phyloP scores from a whole-genome alignment of 2,797 vertebrate species.

The Buphagus erythrorhynchus region DNA sequence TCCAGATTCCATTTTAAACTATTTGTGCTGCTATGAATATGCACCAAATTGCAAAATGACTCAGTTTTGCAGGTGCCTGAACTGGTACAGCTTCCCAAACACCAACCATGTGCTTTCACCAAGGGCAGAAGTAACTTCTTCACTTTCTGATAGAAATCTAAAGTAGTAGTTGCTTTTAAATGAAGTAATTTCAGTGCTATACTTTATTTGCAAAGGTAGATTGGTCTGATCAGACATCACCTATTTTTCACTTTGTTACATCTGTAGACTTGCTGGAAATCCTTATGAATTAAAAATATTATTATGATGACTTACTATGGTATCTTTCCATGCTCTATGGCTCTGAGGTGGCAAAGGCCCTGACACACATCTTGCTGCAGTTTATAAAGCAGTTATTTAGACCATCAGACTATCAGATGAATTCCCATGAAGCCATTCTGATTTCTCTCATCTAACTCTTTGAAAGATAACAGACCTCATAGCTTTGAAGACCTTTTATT shows the following conservation, averaged over 20 bases:
- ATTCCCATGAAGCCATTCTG: not conserved
- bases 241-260: not conserved
- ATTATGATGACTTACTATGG: not conserved
- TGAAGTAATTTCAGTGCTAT: not conserved
- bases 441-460: not conserved
- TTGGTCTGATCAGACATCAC: not conserved
- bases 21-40: not conserved
- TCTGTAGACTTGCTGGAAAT: not conserved
- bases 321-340: not conserved
- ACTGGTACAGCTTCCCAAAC: not conserved
- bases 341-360: not conserved
- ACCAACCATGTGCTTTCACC: not conserved
- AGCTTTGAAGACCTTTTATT: not conserved
- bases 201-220: not conserved
- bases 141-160: not conserved
- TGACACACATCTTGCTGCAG: not conserved
- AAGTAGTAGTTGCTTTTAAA: not conserved
- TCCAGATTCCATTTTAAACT: not conserved
- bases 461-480: not conserved
- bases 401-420: not conserved
- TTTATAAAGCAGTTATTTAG: slow-evolving; percentile 3
- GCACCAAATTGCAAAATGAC: not conserved
- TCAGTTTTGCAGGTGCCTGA: not conserved
- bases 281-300: not conserved
- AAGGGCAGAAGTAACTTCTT: not conserved